Percentiles rank a stretch among this genome's conserved stretches.
These are phyloP conservation scores for Heloderma charlesbogerti DNA, from an alignment of 2,113 vertebrate genomes.

Conservation along the genomic window DNA sequence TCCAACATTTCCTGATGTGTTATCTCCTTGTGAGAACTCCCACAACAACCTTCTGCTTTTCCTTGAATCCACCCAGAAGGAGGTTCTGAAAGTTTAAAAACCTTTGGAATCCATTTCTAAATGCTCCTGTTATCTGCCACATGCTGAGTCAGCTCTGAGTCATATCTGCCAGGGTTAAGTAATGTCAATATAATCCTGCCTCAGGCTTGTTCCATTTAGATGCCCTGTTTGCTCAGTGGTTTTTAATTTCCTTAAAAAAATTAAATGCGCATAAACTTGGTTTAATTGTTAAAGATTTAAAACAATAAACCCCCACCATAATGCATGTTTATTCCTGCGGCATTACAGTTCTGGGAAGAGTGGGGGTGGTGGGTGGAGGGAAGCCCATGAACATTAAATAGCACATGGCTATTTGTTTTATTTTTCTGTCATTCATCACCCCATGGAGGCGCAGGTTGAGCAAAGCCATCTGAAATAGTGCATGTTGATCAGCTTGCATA, in stretches of 20 bases:
- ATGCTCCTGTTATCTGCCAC: constrained; percentile 17
- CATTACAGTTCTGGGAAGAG: constrained; percentile 6
- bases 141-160: not conserved
- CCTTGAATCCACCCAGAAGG: not conserved
- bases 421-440: not conserved
- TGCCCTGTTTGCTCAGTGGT: constrained; percentile 44
- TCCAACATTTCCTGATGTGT: constrained; percentile 22
- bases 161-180: constrained; percentile 23
- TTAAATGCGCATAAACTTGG: constrained; percentile 16
- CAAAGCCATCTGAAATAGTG: not conserved
- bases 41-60: constrained; percentile 1
- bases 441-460: not conserved
- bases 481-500: not conserved
- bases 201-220: constrained; percentile 50
- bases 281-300: not conserved
- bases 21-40: not conserved
- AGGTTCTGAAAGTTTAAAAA: constrained; percentile 22
- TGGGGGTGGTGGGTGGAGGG: not conserved
- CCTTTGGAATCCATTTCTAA: constrained; percentile 32
- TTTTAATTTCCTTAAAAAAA: constrained; percentile 57
- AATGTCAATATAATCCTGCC: not conserved
- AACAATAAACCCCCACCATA: not conserved
- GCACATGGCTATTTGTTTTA: not conserved
- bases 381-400: not conserved
- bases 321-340: constrained; percentile 4